Evolutionary conservation across 1,140 invertebrate species (phyloP).

Genomic region (Homarus americanus): DNA sequence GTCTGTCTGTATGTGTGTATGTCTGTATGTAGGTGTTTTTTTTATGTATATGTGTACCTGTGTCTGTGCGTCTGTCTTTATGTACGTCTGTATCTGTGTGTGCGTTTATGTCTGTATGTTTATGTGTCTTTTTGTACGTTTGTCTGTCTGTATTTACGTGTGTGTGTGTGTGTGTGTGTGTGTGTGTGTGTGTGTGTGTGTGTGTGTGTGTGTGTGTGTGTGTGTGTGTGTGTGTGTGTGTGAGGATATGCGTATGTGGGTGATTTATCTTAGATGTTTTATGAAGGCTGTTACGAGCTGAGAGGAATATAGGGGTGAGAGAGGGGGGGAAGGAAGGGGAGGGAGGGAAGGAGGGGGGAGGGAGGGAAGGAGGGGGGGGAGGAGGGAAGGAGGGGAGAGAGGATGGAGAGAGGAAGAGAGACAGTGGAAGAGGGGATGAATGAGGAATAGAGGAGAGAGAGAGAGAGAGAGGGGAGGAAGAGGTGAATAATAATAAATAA

Average conservation of each 20-base stretch:
- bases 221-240: slow-evolving; percentile 10
- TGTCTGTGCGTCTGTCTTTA: background rate
- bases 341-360: background rate
- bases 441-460: too few relatives aligned
- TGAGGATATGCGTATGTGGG: background rate
- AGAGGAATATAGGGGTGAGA: background rate
- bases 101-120: background rate
- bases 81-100: background rate
- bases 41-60: too few relatives aligned
- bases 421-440: too few relatives aligned
- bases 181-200: background rate
- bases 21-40: background rate
- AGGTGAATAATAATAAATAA: too few relatives aligned
- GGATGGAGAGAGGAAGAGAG: too few relatives aligned
- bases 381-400: too few relatives aligned
- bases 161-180: slow-evolving; percentile 1
- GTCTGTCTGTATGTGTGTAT: background rate
- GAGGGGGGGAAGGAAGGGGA: background rate
- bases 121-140: background rate
- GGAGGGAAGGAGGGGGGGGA: background rate
- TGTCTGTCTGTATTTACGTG: background rate
- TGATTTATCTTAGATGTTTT: too few relatives aligned
- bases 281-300: background rate
- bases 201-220: background rate
- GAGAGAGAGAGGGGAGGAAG: too few relatives aligned